Evolutionary conservation across 2,888 invertebrate genomes (phyloP).

Genomic region (Linnaemya tessellans): DNA sequence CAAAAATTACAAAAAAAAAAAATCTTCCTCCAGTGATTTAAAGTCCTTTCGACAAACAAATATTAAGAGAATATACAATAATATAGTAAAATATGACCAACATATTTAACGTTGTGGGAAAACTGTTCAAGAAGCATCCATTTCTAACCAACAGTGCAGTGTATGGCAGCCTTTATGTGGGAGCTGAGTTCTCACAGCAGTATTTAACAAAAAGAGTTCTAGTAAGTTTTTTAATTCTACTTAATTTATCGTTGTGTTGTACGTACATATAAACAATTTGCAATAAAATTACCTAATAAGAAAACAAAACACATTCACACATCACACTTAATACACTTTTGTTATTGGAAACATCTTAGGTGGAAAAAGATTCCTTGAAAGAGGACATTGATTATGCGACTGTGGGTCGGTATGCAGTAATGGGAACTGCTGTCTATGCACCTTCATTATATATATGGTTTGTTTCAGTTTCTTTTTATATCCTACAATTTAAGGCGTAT

Average conservation of each 20-base stretch:
- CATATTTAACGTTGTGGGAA: slow-evolving; percentile 74
- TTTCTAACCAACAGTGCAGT: slow-evolving; percentile 86
- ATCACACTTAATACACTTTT: slow-evolving; percentile 61
- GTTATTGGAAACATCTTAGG: slow-evolving; percentile 73
- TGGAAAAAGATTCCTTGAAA: slow-evolving; percentile 74
- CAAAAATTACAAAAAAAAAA: not conserved
- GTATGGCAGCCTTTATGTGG: slow-evolving; percentile 90
- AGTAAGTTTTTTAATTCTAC: slow-evolving; percentile 83
- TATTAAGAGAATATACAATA: not conserved
- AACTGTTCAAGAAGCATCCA: slow-evolving; percentile 84
- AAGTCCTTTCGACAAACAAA: not conserved
- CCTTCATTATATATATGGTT: slow-evolving; percentile 87
- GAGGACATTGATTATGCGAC: slow-evolving; percentile 84
- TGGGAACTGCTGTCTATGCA: slow-evolving; percentile 86
- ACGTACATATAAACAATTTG: not conserved
- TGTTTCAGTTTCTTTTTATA: slow-evolving; percentile 74
- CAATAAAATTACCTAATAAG: not conserved
- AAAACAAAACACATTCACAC: slow-evolving; percentile 25
- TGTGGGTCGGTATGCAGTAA: slow-evolving; percentile 85
- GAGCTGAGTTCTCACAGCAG: slow-evolving; percentile 92
- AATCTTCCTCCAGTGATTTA: not conserved
- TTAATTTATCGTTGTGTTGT: not conserved
- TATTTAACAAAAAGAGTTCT: slow-evolving; percentile 87
- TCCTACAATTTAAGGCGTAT: not conserved
- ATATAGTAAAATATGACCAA: slow-evolving; percentile 74